These are phyloP conservation scores for Anarhynchus alexandrinus DNA, from an alignment of 2,113 vertebrate genomes.

Conservation along the genomic window DNA sequence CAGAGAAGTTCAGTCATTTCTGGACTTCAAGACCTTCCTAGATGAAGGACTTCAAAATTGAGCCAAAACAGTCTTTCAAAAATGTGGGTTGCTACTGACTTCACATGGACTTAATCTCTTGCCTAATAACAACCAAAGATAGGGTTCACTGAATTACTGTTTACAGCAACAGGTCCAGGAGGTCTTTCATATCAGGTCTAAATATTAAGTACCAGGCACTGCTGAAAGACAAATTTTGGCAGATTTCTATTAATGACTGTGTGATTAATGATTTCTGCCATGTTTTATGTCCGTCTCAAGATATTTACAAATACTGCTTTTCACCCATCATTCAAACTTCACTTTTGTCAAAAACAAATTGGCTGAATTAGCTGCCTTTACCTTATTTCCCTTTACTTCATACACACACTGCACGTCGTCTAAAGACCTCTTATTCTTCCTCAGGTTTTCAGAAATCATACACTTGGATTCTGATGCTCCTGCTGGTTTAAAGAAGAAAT, in stretches of 20 bases:
- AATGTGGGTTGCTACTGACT: not conserved
- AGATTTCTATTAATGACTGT: not conserved
- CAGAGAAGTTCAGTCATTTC: not conserved
- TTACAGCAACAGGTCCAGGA: not conserved
- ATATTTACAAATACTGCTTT: not conserved
- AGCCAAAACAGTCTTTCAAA: not conserved
- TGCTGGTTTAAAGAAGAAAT: constrained; percentile 75
- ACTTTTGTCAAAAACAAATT: not conserved
- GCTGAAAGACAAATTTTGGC: not conserved
- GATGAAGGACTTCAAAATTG: not conserved
- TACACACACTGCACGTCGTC: not conserved
- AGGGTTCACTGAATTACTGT: not conserved
- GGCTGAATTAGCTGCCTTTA: not conserved
- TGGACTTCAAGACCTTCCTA: not conserved
- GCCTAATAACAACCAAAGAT: not conserved
- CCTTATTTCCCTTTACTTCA: not conserved
- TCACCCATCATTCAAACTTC: not conserved
- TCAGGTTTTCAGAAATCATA: constrained; percentile 53
- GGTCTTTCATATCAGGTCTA: not conserved
- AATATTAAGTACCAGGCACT: not conserved
- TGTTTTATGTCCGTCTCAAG: not conserved
- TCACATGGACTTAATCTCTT: not conserved
- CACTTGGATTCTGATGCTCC: constrained; percentile 67
- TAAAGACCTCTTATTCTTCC: constrained; percentile 41
- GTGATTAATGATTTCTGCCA: not conserved